Base-by-base conservation (phyloP, 1,140 invertebrate genomes). In the Heliconius hewitsoni region DNA sequence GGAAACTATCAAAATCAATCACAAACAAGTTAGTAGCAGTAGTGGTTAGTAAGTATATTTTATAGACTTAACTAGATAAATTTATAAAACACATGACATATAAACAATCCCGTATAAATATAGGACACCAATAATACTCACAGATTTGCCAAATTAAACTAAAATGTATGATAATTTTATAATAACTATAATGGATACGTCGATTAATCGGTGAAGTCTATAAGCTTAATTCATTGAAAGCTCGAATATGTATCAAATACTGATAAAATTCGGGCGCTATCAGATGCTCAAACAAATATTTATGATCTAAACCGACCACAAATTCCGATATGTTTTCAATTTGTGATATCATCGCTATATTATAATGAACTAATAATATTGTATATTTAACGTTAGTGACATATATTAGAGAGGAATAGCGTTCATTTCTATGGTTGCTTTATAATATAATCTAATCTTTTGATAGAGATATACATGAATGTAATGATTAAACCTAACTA, bases 251-350 rank as follows among this genome's bases (percentile, higher is more conserved):
- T 57, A 57, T 57, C 55, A 8, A 57, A 3, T 57, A 23, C 23
- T 30, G 57, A 66, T 27, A 66, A n/a, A 66, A 27, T 60, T 8
- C 57, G 4, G 23, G 3, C 3, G 30, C 2, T 3, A 34, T 34
- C 30, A 30, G 60, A 66, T n/a, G 57, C 0, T 13, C 11, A 5
- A 18, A 66, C 60, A 66, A 66, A 66, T 66, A 66, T 66, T 27
- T 66, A 66, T 66, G 23, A 66, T 66, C 60, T 66, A 66, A 66
- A 30, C 27, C 27, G 27, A 66, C 27, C 60, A 30, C 60, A 66
- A 30, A 66, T 30, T 66, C 3, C 60, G 9, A 27, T 30, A 13
- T 66, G 3, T 66, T 66, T 66, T 13, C 60, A 11, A 66, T 27
- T 66, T 66, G 11, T 30, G 60, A 66, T 16, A 66, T 30, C 9